Evolutionary conservation across 2,797 vertebrate species (phyloP).

Genomic region (Orientallactaga sibirica): DNA sequence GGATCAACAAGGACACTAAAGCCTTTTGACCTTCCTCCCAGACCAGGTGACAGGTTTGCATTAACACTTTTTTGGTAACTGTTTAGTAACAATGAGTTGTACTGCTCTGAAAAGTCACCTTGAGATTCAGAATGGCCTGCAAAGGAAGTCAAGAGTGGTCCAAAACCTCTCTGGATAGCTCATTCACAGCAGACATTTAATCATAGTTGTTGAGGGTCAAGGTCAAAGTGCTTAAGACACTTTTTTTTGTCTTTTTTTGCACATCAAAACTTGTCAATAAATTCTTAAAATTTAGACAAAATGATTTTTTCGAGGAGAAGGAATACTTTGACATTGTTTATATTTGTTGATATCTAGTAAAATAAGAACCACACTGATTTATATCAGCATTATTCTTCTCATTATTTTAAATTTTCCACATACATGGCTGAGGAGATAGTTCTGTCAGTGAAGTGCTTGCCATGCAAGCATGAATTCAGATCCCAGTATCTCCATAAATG

Average conservation of each 20-base stretch:
- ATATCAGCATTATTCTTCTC: no score
- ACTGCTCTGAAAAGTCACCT: neutral
- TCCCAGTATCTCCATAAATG: no score
- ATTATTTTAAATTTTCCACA: no score
- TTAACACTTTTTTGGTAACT: neutral
- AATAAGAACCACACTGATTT: no score
- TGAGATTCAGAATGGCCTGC: neutral
- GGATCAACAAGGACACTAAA: rapidly evolving
- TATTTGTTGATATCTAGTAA: no score
- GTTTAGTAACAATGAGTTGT: neutral
- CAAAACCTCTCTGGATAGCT: neutral
- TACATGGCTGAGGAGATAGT: no score
- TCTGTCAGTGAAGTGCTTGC: no score
- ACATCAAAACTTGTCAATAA: neutral
- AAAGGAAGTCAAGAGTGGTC: neutral
- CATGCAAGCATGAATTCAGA: no score
- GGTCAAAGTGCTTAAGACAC: conserved; percentile 49
- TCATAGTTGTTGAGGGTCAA: conserved; percentile 22
- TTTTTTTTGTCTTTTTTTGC: conserved; percentile 50
- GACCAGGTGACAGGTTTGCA: neutral
- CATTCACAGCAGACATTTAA: conserved; percentile 67
- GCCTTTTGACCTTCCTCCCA: neutral
- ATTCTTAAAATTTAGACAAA: neutral
- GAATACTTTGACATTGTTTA: no score
- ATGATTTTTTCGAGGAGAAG: no score